These are phyloP conservation scores for mouse (Mus musculus) DNA, from an alignment of 2,113 vertebrate genomes.

Conservation along the genomic window GRCm39 chr6:76654501-76655000, in stretches of 20 bases:
- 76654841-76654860: background rate
- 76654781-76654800: background rate
- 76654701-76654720: background rate
- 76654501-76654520: background rate
- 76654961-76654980: too few relatives aligned
- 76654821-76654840: background rate
- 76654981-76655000: too few relatives aligned
- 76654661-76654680: background rate
- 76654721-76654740: background rate
- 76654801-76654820: background rate
- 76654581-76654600: background rate
- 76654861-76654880: background rate
- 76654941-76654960: background rate
- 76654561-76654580: constrained; percentile 6
- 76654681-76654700: background rate
- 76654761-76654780: background rate
- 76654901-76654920: background rate
- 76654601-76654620: background rate
- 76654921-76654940: background rate
- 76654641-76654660: background rate
- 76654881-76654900: background rate
- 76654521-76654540: background rate
- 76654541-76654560: background rate
- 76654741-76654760: background rate
- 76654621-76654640: background rate